Percentiles rank a stretch among this genome's conserved stretches.
These are phyloP conservation scores for Leptopilina clavipes DNA, from an alignment of 1,140 invertebrate genomes.

Conservation along the genomic window DNA sequence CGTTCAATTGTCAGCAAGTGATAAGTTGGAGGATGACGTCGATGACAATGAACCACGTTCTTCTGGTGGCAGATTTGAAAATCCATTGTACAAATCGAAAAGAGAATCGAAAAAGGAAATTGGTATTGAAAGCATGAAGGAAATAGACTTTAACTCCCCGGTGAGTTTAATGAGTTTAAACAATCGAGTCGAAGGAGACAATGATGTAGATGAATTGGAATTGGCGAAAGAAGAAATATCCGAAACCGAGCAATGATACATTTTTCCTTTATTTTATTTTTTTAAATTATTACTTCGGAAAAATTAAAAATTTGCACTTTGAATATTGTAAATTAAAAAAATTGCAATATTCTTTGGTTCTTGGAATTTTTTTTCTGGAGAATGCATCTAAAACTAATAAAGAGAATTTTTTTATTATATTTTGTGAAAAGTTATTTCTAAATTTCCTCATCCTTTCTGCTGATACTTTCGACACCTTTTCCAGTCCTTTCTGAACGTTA, in stretches of 20 bases:
- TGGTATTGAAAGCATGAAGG: conserved; percentile 36
- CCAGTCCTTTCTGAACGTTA: too few species aligned
- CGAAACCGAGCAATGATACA: not conserved
- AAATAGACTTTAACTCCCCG: conserved; percentile 51
- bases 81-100: conserved; percentile 68
- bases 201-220: conserved; percentile 54
- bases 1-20: conserved; percentile 57
- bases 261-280: too few species aligned
- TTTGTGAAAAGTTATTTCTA: too few species aligned
- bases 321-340: not conserved
- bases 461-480: too few species aligned
- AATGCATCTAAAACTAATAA: too few species aligned
- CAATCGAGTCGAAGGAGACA: conserved; percentile 41
- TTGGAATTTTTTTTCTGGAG: too few species aligned
- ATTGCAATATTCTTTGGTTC: too few species aligned
- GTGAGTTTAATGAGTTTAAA: conserved; percentile 58
- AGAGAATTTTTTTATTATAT: too few species aligned
- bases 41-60: not conserved
- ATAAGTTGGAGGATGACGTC: conserved; percentile 40
- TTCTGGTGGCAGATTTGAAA: conserved; percentile 64
- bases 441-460: too few species aligned
- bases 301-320: too few species aligned
- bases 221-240: conserved; percentile 56
- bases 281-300: too few species aligned
- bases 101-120: conserved; percentile 41